Evolutionary conservation across 2,888 invertebrate species (phyloP).

Genomic region (Emmelina monodactyla): DNA sequence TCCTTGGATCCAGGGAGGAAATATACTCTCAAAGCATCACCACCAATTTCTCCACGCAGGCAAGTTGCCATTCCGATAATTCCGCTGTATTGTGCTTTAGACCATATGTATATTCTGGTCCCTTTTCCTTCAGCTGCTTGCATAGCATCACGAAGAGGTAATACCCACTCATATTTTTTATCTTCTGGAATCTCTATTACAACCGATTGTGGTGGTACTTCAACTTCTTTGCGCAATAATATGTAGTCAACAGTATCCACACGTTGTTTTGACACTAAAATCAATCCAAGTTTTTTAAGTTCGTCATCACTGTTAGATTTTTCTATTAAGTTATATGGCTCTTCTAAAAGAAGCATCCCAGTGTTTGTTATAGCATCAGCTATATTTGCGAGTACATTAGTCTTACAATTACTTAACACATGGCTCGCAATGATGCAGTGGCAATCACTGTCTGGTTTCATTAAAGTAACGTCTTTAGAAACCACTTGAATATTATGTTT

Average conservation of each 20-base stretch:
- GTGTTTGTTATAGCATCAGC: constrained; percentile 69
- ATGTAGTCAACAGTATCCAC: constrained; percentile 71
- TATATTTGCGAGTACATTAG: constrained; percentile 62
- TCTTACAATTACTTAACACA: constrained; percentile 65
- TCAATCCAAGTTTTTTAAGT: constrained; percentile 31
- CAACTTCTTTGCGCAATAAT: constrained; percentile 68
- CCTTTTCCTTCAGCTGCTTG: constrained; percentile 66
- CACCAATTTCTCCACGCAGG: constrained; percentile 86
- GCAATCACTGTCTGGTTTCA: constrained; percentile 69
- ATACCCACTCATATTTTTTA: constrained; percentile 78
- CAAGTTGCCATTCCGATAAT: constrained; percentile 91
- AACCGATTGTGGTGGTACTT: constrained; percentile 33
- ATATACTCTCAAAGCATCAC: constrained; percentile 75
- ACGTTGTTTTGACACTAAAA: constrained; percentile 57
- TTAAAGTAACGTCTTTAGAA: constrained; percentile 66
- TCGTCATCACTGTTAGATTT: constrained; percentile 37
- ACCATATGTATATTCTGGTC: constrained; percentile 34
- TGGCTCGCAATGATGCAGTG: constrained; percentile 75
- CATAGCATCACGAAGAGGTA: constrained; percentile 77
- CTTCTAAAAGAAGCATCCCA: constrained; percentile 79
- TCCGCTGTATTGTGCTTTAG: constrained; percentile 76
- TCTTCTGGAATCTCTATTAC: constrained; percentile 74
- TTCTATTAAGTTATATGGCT: constrained; percentile 56
- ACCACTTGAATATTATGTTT: constrained; percentile 70
- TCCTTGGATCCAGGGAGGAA: constrained; percentile 72